These are phyloP conservation scores for Xiphophorus birchmanni DNA, from an alignment of 2,797 vertebrate genomes.

Conservation along the genomic window DNA sequence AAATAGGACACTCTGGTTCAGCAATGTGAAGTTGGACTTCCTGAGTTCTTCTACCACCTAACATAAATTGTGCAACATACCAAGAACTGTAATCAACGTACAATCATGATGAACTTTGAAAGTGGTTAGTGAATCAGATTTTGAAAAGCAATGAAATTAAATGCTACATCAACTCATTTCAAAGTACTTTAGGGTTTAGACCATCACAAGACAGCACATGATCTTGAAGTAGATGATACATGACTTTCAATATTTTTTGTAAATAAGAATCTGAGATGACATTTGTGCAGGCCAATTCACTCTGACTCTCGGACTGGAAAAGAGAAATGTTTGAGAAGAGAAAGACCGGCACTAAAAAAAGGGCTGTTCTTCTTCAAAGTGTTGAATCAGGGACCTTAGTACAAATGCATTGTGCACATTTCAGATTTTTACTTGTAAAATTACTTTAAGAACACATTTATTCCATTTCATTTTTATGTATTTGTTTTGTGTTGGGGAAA, in stretches of 20 bases:
- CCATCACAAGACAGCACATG: background rate
- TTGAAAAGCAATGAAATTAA: background rate
- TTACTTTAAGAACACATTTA: background rate
- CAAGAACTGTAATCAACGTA: background rate
- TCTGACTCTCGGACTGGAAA: background rate
- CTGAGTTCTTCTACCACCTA: slow-evolving; percentile 84
- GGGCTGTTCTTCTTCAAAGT: background rate
- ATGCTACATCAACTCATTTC: background rate
- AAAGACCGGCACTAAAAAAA: background rate
- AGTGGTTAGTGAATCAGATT: background rate
- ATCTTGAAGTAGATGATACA: background rate
- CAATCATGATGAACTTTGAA: background rate
- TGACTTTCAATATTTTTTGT: background rate
- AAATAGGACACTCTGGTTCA: slow-evolving; percentile 77
- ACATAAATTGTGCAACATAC: slow-evolving; percentile 3
- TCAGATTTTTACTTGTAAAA: background rate
- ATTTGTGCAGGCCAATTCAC: background rate
- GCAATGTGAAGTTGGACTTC: slow-evolving; percentile 83
- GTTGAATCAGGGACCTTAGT: background rate
- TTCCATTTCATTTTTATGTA: background rate
- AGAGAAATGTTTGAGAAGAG: too few relatives aligned
- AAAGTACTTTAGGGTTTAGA: background rate
- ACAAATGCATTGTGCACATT: background rate
- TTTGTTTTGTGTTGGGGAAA: background rate
- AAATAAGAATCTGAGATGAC: background rate